Evolutionary conservation across 2,113 vertebrate genomes (phyloP).

Genomic region (Crotalus tigris): DNA sequence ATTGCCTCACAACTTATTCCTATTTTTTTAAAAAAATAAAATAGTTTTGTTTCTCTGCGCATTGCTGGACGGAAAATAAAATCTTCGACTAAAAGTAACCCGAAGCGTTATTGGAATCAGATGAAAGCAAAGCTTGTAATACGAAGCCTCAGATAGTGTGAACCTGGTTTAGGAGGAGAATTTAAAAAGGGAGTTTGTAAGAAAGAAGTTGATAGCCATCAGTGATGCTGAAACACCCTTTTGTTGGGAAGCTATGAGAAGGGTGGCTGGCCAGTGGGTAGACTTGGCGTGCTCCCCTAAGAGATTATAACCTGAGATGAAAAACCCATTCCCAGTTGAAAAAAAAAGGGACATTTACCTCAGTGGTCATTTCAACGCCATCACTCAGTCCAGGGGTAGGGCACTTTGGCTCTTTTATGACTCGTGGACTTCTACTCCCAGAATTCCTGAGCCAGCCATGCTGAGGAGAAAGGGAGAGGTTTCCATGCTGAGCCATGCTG

Average conservation of each 20-base stretch:
- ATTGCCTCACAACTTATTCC: neutral
- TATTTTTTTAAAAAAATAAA: slow-evolving; percentile 51
- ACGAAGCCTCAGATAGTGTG: slow-evolving; percentile 85
- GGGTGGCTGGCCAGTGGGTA: slow-evolving; percentile 76
- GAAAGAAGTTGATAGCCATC: slow-evolving; percentile 84
- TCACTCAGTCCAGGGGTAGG: slow-evolving; percentile 47
- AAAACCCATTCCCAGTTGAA: slow-evolving; percentile 75
- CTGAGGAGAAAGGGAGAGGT: no score
- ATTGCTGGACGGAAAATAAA: slow-evolving; percentile 57
- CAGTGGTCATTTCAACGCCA: slow-evolving; percentile 51
- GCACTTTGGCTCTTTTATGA: no score
- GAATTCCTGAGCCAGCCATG: no score
- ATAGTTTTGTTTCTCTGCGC: slow-evolving; percentile 60
- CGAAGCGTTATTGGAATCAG: slow-evolving; percentile 84
- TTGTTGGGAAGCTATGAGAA: slow-evolving; percentile 79
- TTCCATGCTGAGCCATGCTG: no score
- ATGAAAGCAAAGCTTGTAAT: slow-evolving; percentile 86
- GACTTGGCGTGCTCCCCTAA: slow-evolving; percentile 77
- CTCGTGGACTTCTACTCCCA: no score
- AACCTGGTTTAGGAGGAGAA: slow-evolving; percentile 82
- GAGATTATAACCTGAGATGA: slow-evolving; percentile 78
- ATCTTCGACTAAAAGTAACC: slow-evolving; percentile 75
- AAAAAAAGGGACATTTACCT: slow-evolving; percentile 71
- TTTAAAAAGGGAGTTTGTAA: slow-evolving; percentile 84
- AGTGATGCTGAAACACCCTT: slow-evolving; percentile 75